phyloP scores from a whole-genome alignment of 2,888 invertebrate species.

The Catocala fraxini region DNA sequence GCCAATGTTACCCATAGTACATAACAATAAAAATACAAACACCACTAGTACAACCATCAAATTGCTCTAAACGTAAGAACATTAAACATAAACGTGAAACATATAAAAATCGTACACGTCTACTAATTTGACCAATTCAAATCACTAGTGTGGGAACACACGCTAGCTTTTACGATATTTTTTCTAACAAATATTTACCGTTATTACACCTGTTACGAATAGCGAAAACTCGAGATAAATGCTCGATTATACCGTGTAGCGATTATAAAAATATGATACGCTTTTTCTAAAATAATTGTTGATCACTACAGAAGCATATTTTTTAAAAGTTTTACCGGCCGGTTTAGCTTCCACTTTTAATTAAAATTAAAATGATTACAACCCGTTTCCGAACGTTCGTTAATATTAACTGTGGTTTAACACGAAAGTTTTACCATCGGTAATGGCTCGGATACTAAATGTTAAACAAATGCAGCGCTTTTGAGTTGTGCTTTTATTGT shows the following conservation, averaged over 20 bases:
- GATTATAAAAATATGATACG: slow-evolving; percentile 68
- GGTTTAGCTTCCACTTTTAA: slow-evolving; percentile 71
- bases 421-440: slow-evolving; percentile 55
- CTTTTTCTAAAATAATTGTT: slow-evolving; percentile 76
- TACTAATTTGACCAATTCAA: slow-evolving; percentile 61
- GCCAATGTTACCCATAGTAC: slow-evolving; percentile 4
- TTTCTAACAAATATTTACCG: slow-evolving; percentile 70
- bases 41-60: slow-evolving; percentile 35
- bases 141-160: slow-evolving; percentile 76
- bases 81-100: slow-evolving; percentile 47
- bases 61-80: slow-evolving; percentile 43
- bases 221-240: slow-evolving; percentile 63
- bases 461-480: slow-evolving; percentile 48
- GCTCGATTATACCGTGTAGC: slow-evolving; percentile 51
- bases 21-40: slow-evolving; percentile 35
- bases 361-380: slow-evolving; percentile 60
- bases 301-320: slow-evolving; percentile 79
- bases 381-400: slow-evolving; percentile 46
- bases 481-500: slow-evolving; percentile 28
- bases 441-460: slow-evolving; percentile 42
- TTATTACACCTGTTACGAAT: slow-evolving; percentile 59
- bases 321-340: slow-evolving; percentile 51
- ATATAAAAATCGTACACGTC: slow-evolving; percentile 53
- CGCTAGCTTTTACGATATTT: slow-evolving; percentile 53
- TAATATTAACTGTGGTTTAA: slow-evolving; percentile 53